Percentiles rank a stretch among this genome's conserved stretches.
Conservation (phyloP, 2,113 vertebrate species). For the Thermophis baileyi region DNA sequence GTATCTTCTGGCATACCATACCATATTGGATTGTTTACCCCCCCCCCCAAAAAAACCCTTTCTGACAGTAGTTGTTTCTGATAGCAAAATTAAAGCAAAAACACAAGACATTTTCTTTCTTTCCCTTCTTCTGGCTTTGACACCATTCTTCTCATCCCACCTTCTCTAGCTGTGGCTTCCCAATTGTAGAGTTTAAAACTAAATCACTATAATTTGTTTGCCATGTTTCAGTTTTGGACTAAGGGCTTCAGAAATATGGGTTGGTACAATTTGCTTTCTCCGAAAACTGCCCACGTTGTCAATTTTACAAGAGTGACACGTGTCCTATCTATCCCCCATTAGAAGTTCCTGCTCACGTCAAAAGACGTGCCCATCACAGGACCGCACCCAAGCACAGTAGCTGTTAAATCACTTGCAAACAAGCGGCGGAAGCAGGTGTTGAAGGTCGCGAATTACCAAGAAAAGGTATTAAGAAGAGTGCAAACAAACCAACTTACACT, state of each 20-base stretch:
- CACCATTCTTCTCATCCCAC: not conserved
- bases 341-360: conserved; percentile 7
- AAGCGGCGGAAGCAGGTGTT: not conserved
- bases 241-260: too few relatives aligned
- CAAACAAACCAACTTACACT: not conserved
- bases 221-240: too few relatives aligned
- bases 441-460: not conserved
- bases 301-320: not conserved
- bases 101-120: not conserved
- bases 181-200: not conserved
- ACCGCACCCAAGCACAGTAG: not conserved
- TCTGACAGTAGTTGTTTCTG: not conserved
- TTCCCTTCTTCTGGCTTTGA: not conserved
- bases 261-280: not conserved
- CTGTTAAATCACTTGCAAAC: not conserved
- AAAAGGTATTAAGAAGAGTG: not conserved
- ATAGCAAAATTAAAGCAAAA: not conserved
- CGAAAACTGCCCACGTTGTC: not conserved
- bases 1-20: not conserved
- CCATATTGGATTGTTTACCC: not conserved
- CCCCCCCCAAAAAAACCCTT: too few relatives aligned
- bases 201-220: not conserved
- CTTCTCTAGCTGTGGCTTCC: not conserved
- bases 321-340: not conserved
- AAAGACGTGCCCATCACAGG: not conserved